Evolutionary conservation across 2,797 vertebrate genomes (phyloP), one percentile per base, ranked within the genome.

Genomic region (Lates japonicus): DNA sequence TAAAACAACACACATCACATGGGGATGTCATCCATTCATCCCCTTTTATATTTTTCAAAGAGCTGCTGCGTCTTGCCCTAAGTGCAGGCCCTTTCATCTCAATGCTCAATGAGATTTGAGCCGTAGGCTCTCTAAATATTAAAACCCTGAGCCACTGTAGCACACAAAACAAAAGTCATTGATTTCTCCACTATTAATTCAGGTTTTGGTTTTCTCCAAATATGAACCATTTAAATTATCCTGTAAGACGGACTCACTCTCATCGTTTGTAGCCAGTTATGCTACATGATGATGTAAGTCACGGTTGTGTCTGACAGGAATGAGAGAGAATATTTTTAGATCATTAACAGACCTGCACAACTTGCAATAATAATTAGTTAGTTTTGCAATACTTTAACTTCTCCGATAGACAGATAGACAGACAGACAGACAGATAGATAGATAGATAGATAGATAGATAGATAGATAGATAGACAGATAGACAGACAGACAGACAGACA

Each of bases 11-110:
- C 29, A 37, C n/a, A 25, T 41, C 12, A 41, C 42, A 70, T 39
- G 16, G 35, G 1, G 25, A 63, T 67, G 44, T 48, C 31, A 54
- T 7, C 16, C 35, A 52, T 60, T 78, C 59, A 70, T 75, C n/a
- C 9, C 4, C 37, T 52, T 76, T 49, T 54, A 35, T 71, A 48
- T 71, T 66, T 65, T 35, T 58, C 52, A 76, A 37, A 76, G 39
- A 52, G 20, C 12, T 54, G 11, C 49, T 9, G 16, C 42, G 42
- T 68, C 62, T 60, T 63, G 54, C 48, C 79, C 65, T 19, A 7
- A 48, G 59, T 25, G 35, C 64, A 60, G 59, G 7, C n/a, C 16
- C 39, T 82, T 71, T 66, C 35, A 70, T 76, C 22, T 22, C 39
- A 73, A 48, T 2, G 11, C 29, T 65, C 39, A 49, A n/a, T 76